Evolutionary conservation across 2,113 vertebrate genomes (phyloP).

Genomic region (Oxyura jamaicensis): DNA sequence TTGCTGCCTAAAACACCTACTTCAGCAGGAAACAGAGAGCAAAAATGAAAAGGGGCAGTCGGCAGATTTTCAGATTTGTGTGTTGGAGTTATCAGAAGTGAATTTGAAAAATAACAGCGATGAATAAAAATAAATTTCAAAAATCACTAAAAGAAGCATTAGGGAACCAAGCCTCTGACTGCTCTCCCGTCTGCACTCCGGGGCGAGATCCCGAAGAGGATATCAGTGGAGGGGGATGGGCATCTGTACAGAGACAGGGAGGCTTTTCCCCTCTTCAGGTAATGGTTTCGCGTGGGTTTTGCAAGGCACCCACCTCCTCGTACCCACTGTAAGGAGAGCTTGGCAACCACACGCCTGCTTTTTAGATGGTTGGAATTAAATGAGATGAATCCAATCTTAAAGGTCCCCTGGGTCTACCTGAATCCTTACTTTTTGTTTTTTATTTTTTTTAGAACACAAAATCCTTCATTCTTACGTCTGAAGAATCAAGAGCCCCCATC

Average conservation of each 20-base stretch:
- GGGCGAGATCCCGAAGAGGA: neutral
- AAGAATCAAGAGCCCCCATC: neutral
- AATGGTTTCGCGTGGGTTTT: neutral
- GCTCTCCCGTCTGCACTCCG: neutral
- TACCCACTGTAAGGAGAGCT: neutral
- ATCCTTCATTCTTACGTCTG: accelerated
- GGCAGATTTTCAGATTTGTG: neutral
- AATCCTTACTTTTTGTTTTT: neutral
- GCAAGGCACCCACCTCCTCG: neutral
- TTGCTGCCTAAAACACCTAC: neutral
- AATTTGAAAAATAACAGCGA: neutral
- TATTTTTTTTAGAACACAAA: neutral
- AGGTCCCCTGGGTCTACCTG: neutral
- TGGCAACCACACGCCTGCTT: neutral
- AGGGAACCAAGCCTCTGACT: neutral
- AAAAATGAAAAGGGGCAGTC: neutral
- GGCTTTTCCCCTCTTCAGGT: neutral
- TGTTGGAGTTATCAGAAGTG: neutral
- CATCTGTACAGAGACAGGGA: neutral
- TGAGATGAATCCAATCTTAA: neutral
- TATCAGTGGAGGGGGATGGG: neutral
- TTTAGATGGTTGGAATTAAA: neutral
- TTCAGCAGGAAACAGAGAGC: neutral
- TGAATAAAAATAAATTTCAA: neutral
- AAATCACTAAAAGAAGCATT: neutral